Evolutionary conservation across 2,797 vertebrate genomes (phyloP).

Genomic region (Setipinna tenuifilis): DNA sequence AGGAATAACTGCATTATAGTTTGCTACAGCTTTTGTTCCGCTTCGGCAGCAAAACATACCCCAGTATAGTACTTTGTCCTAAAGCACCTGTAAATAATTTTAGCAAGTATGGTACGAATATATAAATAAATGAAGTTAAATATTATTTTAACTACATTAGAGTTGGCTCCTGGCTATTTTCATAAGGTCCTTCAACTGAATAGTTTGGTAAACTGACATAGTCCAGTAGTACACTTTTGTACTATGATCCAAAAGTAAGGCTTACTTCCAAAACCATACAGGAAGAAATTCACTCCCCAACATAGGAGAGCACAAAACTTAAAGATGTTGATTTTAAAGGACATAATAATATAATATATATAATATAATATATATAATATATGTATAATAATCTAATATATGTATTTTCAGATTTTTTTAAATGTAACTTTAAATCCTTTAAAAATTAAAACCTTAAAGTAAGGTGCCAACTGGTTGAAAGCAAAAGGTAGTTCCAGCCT

Average conservation of each 20-base stretch:
- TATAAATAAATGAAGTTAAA: slow-evolving; percentile 57
- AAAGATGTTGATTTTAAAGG: slow-evolving; percentile 12
- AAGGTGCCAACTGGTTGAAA: slow-evolving; percentile 17
- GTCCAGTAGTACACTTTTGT: not conserved
- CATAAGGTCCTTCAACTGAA: slow-evolving; percentile 15
- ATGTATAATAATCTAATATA: not conserved
- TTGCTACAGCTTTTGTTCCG: slow-evolving; percentile 51
- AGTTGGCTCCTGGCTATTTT: slow-evolving; percentile 45
- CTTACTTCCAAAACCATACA: slow-evolving; percentile 19
- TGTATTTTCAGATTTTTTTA: too few species aligned
- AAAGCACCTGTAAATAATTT: slow-evolving; percentile 51
- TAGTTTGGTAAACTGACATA: slow-evolving; percentile 4
- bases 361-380: not conserved
- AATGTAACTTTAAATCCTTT: not conserved
- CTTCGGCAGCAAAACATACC: slow-evolving; percentile 41
- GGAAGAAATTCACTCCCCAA: slow-evolving; percentile 10
- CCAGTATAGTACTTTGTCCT: slow-evolving; percentile 34
- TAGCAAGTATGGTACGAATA: slow-evolving; percentile 55
- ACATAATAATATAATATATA: slow-evolving; percentile 7
- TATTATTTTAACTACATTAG: slow-evolving; percentile 49
- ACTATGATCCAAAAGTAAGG: slow-evolving; percentile 21
- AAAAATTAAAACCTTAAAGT: slow-evolving; percentile 15
- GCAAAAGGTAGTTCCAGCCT: slow-evolving; percentile 4
- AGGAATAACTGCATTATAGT: slow-evolving; percentile 26
- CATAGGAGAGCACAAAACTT: slow-evolving; percentile 14